A percentile compares a stretch with the other conserved stretches of the same genome.
Conservation (phyloP, 2,888 invertebrate species). For the Aleiodes testaceus region DNA sequence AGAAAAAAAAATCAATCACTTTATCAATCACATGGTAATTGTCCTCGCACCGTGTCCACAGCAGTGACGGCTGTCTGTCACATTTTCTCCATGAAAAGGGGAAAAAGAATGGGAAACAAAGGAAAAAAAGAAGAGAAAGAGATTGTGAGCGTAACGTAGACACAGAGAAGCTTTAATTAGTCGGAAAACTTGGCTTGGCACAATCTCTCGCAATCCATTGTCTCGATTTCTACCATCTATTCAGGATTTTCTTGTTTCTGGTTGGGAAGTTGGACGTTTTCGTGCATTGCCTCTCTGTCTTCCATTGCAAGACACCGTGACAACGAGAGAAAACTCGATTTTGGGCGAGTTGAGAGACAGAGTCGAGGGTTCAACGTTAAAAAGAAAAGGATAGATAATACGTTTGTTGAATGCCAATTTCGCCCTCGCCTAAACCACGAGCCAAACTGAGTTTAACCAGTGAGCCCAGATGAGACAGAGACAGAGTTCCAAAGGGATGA, state of each 20-base stretch:
- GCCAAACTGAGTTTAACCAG: constrained; percentile 38
- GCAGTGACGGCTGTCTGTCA: constrained; percentile 16
- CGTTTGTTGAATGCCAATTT: constrained; percentile 50
- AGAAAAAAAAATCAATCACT: constrained; percentile 24
- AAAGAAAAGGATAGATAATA: constrained; percentile 36
- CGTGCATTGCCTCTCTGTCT: constrained; percentile 2
- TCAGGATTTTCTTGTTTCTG: constrained; percentile 36
- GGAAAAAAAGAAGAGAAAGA: constrained; percentile 14
- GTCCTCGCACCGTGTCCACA: not conserved
- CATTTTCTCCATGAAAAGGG: not conserved
- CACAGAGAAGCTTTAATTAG: constrained; percentile 50
- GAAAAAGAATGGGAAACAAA: not conserved
- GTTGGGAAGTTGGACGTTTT: constrained; percentile 35
- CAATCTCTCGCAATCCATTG: constrained; percentile 48
- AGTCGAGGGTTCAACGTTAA: not conserved
- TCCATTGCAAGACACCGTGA: constrained; percentile 45
- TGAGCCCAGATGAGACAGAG: constrained; percentile 18
- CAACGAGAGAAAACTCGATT: constrained; percentile 52
- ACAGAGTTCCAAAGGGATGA: constrained; percentile 36
- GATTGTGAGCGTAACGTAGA: constrained; percentile 22
- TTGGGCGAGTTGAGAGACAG: constrained; percentile 41
- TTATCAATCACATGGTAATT: constrained; percentile 12
- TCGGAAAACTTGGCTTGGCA: constrained; percentile 48
- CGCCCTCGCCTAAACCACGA: constrained; percentile 45
- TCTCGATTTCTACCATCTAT: constrained; percentile 41